Percentiles rank a stretch among this genome's conserved stretches.
Conservation (phyloP, 2,797 vertebrate species). For the Morelia viridis region DNA sequence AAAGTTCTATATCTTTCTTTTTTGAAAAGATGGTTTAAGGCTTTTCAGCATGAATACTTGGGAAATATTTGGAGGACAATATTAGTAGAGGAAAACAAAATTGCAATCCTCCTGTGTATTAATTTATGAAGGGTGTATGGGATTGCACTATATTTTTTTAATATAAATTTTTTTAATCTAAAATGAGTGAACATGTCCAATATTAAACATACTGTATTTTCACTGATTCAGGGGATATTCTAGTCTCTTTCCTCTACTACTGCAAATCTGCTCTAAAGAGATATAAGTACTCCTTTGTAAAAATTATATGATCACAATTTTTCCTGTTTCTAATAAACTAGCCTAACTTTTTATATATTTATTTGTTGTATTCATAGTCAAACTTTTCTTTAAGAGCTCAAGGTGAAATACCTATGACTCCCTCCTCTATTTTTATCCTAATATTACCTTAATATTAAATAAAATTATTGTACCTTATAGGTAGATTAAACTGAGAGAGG, state of each 20-base stretch:
- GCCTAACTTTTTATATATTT: not conserved
- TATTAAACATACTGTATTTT: not conserved
- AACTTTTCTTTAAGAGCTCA: not conserved
- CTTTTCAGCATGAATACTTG: conserved; percentile 1
- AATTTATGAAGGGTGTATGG: not conserved
- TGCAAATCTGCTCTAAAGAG: not conserved
- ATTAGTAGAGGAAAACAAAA: not conserved
- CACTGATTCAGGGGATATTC: not conserved
- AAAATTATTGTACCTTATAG: not conserved
- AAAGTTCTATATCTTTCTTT: conserved; percentile 4
- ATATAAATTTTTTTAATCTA: not conserved
- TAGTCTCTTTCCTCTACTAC: not conserved
- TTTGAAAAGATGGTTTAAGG: not conserved
- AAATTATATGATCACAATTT: not conserved
- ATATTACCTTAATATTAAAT: not conserved
- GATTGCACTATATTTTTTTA: not conserved
- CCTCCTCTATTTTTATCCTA: not conserved
- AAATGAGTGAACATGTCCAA: not conserved
- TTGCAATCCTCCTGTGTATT: not conserved
- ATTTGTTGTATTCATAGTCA: not conserved
- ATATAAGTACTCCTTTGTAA: not conserved
- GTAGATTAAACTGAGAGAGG: not conserved
- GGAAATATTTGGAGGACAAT: not conserved
- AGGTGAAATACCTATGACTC: not conserved
- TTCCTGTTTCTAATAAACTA: not conserved